phyloP scores from a whole-genome alignment of 1,140 invertebrate genomes.

The Copidosoma floridanum region DNA sequence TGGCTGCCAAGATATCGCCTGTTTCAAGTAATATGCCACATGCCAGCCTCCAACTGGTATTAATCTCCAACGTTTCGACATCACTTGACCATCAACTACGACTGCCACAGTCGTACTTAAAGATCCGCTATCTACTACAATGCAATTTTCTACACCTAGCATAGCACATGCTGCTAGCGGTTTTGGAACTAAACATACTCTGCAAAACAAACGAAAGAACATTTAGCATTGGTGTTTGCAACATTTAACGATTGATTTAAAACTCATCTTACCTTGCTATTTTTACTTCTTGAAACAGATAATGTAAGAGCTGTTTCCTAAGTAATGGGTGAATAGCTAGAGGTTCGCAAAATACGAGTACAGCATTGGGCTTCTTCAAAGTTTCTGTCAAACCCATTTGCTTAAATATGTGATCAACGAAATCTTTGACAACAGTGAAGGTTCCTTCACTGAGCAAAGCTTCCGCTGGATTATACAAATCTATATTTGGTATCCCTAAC shows the following conservation, averaged over 20 bases:
- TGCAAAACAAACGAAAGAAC: conserved; percentile 34
- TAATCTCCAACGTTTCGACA: conserved; percentile 50
- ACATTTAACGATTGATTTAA: not conserved
- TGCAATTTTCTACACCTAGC: conserved; percentile 55
- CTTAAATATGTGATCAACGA: conserved; percentile 54
- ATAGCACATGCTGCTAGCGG: conserved; percentile 55
- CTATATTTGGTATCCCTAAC: conserved; percentile 54
- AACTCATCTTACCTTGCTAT: conserved; percentile 47
- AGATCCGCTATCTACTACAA: conserved; percentile 57
- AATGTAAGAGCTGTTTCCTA: conserved; percentile 53
- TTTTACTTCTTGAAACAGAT: conserved; percentile 57
- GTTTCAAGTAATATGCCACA: conserved; percentile 55
- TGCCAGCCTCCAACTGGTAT: conserved; percentile 56
- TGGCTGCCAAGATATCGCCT: conserved; percentile 55
- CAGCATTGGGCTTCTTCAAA: conserved; percentile 52
- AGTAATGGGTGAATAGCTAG: conserved; percentile 50
- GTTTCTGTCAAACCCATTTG: conserved; percentile 52
- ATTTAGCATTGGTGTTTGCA: no score
- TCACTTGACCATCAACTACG: conserved; percentile 54
- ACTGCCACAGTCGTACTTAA: conserved; percentile 57
- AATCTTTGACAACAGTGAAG: conserved; percentile 52
- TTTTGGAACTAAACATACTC: conserved; percentile 55
- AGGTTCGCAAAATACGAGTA: conserved; percentile 57
- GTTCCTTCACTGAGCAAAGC: conserved; percentile 50
- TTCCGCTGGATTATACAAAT: conserved; percentile 54